Evolutionary conservation across 2,113 vertebrate genomes (phyloP).

Genomic region (Notarius quadriscutis): DNA sequence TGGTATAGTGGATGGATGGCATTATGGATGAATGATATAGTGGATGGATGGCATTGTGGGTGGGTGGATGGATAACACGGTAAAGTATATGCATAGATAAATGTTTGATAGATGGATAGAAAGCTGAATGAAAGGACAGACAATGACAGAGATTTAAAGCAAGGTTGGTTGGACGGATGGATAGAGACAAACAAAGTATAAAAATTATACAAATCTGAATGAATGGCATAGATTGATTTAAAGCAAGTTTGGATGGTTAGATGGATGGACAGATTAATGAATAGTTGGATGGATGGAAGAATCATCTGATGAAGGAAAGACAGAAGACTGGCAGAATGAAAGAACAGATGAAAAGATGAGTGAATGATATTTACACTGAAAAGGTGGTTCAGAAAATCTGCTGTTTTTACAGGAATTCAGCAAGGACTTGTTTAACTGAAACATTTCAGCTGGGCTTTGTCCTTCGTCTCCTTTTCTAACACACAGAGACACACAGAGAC

Average conservation of each 20-base stretch:
- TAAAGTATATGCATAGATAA: neutral
- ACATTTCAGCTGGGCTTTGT: constrained; percentile 42
- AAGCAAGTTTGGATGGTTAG: neutral
- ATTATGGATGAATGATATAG: neutral
- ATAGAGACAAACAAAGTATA: neutral
- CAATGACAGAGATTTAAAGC: neutral
- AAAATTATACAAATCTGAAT: neutral
- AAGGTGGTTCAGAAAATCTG: constrained; percentile 12
- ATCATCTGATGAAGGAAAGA: neutral
- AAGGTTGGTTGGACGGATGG: neutral
- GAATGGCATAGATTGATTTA: neutral
- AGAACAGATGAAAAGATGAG: neutral
- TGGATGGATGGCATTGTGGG: neutral
- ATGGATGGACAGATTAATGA: neutral
- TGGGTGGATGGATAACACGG: neutral
- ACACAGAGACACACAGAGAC: constrained; percentile 27
- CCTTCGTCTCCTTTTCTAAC: constrained; percentile 48
- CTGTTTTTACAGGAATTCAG: constrained; percentile 4
- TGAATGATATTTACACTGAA: neutral
- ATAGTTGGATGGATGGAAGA: neutral
- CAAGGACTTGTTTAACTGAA: constrained; percentile 28
- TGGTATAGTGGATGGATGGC: neutral
- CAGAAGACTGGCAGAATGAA: neutral
- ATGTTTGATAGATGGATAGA: neutral
- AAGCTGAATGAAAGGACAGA: neutral